Evolutionary conservation across 2,888 invertebrate species (phyloP), one percentile per base, ranked within the genome.

Genomic region (Barypeithes pellucidus): DNA sequence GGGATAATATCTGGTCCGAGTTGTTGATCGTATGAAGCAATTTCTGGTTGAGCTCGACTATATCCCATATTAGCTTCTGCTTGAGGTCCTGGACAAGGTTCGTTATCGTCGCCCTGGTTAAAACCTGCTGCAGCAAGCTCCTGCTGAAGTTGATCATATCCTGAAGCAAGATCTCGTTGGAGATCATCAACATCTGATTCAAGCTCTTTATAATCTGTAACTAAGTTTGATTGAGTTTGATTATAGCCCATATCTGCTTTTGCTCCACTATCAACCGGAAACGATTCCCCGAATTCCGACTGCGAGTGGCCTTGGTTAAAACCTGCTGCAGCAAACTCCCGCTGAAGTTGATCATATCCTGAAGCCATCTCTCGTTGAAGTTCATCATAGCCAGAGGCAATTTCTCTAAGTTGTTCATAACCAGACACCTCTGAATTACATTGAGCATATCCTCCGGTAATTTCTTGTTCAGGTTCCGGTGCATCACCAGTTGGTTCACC

Each of bases 341-440:
- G 43, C 14, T 67, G 67, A 29, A 67, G 62, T 54, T 61, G 50
- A 16, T 68, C 68, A 52, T 50, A 68, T 4, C 61, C 68, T 14
- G 61, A 68, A 33, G 70, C 70, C 33, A 70, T 68, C 39, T 61
- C 62, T 24, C 71, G 14, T 20, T 71, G 57, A 4, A 60, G 54
- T 11, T 60, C 62, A 22, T 67, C 72, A 24, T 59, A 72, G 39
- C 72, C 72, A 9, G 72, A 72, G 9, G 65, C 60, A 24, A 72
- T 57, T 14, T 72, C 67, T 52, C 50, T 61, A 16, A 61, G 33
- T 45, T 45, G 29, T 1, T 59, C 59, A 29, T 54, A 67, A 5
- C 66, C 57, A 20, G 24, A 41, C 24, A 50, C 12, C n/a, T 50
- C 50, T 24, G 24, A 7, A 24, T 50, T 50, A 50, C 24, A 8